These are phyloP conservation scores for Yponomeuta evonymella DNA, from an alignment of 2,888 invertebrate species.

Conservation along the genomic window DNA sequence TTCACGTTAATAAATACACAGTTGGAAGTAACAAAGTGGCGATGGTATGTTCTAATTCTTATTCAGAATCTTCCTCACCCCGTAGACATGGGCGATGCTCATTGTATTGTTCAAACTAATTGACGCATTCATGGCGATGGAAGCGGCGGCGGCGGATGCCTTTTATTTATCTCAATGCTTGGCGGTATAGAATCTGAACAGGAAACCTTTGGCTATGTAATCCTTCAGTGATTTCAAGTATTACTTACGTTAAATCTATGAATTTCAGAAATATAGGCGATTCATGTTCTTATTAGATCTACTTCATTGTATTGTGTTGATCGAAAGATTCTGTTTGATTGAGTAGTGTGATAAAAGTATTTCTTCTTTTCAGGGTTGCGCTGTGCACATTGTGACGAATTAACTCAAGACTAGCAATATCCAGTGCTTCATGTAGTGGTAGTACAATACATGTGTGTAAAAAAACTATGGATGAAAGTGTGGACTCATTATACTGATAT, in stretches of 20 bases:
- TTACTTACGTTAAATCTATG: neutral
- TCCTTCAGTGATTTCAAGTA: neutral
- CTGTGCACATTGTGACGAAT: constrained; percentile 42
- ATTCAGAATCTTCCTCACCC: constrained; percentile 18
- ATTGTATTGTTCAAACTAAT: constrained; percentile 56
- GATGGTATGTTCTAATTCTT: constrained; percentile 56
- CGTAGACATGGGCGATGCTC: constrained; percentile 31
- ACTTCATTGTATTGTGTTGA: constrained; percentile 7
- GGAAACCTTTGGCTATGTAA: neutral
- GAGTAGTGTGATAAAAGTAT: constrained; percentile 26
- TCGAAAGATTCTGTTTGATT: constrained; percentile 27
- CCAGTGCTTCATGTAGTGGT: constrained; percentile 56
- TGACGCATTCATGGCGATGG: constrained; percentile 58
- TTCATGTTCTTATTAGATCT: neutral
- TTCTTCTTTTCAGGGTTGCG: constrained; percentile 63
- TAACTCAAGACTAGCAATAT: constrained; percentile 42
- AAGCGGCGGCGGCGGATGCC: constrained; percentile 67
- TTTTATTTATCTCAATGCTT: constrained; percentile 35
- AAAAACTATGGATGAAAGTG: constrained; percentile 74
- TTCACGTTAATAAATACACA: constrained; percentile 65
- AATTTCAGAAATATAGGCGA: neutral
- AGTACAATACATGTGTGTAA: constrained; percentile 37
- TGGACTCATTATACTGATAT: constrained; percentile 66
- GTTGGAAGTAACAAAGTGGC: constrained; percentile 48
- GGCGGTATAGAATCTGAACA: neutral